Evolutionary conservation across 2,888 invertebrate species (phyloP).

Genomic region (Leptopilina syphax): DNA sequence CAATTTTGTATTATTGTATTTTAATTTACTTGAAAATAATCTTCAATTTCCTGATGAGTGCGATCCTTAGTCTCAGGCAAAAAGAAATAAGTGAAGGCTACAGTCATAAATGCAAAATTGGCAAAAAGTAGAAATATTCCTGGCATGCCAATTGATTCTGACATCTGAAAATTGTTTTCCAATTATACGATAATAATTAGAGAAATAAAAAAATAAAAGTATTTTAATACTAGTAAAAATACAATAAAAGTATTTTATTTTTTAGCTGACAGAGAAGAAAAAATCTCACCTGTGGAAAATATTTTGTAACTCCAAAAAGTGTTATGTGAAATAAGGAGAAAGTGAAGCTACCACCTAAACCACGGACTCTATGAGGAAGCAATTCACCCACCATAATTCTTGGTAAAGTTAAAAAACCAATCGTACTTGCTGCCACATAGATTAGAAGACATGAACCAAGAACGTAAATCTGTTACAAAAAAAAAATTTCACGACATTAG

Average conservation of each 20-base stretch:
- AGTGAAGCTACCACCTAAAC: conserved; percentile 85
- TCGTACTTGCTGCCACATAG: conserved; percentile 86
- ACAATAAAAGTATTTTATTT: neutral
- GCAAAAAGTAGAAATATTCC: conserved; percentile 87
- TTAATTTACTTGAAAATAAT: conserved; percentile 83
- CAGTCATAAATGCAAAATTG: conserved; percentile 80
- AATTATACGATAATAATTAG: neutral
- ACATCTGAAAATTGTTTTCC: conserved; percentile 58
- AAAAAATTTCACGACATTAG: neutral
- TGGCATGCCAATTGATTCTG: conserved; percentile 79
- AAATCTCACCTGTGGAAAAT: conserved; percentile 81
- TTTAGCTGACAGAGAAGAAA: neutral
- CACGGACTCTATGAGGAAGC: conserved; percentile 85
- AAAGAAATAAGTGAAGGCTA: conserved; percentile 82
- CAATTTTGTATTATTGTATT: too few relatives aligned
- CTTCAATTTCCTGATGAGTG: conserved; percentile 85
- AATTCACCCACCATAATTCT: conserved; percentile 88
- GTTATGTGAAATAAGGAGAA: conserved; percentile 85
- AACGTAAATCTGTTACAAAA: conserved; percentile 69
- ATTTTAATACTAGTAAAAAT: too few relatives aligned
- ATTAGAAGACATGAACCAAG: conserved; percentile 79
- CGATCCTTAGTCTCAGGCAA: conserved; percentile 87
- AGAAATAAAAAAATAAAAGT: too few relatives aligned
- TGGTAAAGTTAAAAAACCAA: conserved; percentile 86
- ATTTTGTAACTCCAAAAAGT: conserved; percentile 84